Base-by-base conservation (phyloP, 2,888 invertebrate species). In the Drosophila heteroneura region DNA sequence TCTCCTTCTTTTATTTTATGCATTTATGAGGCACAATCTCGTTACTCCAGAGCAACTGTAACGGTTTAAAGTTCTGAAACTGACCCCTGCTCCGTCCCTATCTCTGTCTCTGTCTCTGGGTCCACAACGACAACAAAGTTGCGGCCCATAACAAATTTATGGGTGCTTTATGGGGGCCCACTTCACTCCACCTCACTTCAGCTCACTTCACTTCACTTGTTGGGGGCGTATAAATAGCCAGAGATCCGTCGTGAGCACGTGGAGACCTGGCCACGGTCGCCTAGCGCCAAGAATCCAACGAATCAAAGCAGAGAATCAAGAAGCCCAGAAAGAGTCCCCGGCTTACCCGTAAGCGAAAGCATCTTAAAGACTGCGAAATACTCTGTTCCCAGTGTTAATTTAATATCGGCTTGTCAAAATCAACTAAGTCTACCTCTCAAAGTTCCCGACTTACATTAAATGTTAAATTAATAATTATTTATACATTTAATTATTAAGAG, bases 11-110 rank as follows among this genome's bases (percentile, higher is more conserved):
- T 64, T n/a, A n/a, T 60, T 74, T 74, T 79, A 83, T 87, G 60
- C 76, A 57, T 90, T 90, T 90, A 86, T 81, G 52, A 63, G 67
- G 33, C 35, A 63, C 84, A 81, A 85, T 81, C 86, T 88, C n/a
- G 83, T 84, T 85, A 79, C 62, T 32, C n/a, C 35, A 26, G 51
- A 59, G 37, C 63, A 61, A 59, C 74, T 67, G 73, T 87, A 87
- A 88, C 86, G 86, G 85, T 76, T 77, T 60, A 53, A 57, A 56
- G 44, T 35, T 19, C 28, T 53, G 39, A 28, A 47, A 37, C n/a
- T 12, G 12, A 35, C 32, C 41, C 9, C 14, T 14, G 28, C 10
- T 3, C 9, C 47, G 28, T n/a, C 30, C 19, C 30, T 12, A 19
- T 16, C 7, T 47, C 22, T 26, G 16, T 41, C 39, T 2, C 7